phyloP scores from a whole-genome alignment of 2,113 vertebrate genomes.

The Spheniscus mendiculus region DNA sequence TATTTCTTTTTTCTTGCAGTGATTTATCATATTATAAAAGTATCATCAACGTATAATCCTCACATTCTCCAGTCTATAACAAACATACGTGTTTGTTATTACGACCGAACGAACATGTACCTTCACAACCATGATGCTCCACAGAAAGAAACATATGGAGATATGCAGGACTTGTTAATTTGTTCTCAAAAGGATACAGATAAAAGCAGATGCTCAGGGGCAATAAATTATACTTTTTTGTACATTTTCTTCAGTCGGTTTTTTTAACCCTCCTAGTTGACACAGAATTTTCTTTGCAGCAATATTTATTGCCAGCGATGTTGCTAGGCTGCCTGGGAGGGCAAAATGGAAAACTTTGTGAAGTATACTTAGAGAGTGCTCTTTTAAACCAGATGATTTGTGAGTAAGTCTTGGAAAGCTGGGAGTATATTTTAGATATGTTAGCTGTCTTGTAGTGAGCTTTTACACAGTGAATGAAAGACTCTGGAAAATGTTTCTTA shows the following conservation, averaged over 20 bases:
- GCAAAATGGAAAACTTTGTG: conserved; percentile 48
- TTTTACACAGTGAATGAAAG: background rate
- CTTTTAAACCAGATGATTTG: conserved; percentile 10
- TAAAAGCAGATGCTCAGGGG: conserved; percentile 65
- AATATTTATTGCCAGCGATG: conserved; percentile 55
- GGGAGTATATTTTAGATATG: background rate
- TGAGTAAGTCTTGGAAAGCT: background rate
- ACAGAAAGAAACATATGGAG: conserved; percentile 39
- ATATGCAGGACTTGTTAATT: conserved; percentile 57
- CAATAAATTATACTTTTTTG: conserved; percentile 62
- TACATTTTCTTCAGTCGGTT: conserved; percentile 36
- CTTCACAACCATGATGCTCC: background rate
- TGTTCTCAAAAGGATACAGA: conserved; percentile 63
- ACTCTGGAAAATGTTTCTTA: conserved; percentile 38
- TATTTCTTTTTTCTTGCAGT: background rate
- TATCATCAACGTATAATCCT: conserved; percentile 30
- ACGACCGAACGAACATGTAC: background rate
- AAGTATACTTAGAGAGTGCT: background rate
- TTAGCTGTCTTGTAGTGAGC: background rate
- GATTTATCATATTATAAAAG: conserved; percentile 57
- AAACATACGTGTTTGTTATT: background rate
- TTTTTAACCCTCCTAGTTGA: conserved; percentile 31
- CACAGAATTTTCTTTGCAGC: conserved; percentile 50
- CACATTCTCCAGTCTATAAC: conserved; percentile 1
- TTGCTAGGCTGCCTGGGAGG: conserved; percentile 43